These are phyloP conservation scores for Epiperipatus broadwayi DNA, from an alignment of 2,888 invertebrate species.

Conservation along the genomic window DNA sequence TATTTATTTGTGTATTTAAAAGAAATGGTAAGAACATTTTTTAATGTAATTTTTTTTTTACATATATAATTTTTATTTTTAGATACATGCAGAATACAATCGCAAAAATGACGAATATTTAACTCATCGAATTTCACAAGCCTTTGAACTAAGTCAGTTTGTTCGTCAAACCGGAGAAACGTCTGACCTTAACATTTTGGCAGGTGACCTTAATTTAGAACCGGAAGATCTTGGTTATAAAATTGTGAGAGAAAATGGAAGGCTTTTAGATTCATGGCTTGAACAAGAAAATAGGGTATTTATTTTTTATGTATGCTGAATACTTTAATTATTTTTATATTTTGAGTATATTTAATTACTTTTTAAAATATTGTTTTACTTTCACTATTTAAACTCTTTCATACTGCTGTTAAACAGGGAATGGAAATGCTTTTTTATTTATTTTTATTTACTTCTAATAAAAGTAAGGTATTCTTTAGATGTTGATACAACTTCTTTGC, in stretches of 20 bases:
- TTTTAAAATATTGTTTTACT: too few species aligned
- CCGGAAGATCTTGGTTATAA: slow-evolving; percentile 62
- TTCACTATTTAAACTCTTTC: too few species aligned
- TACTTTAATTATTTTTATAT: too few species aligned
- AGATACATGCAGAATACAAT: slow-evolving; percentile 82
- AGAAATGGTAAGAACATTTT: slow-evolving; percentile 5
- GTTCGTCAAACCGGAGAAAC: slow-evolving; percentile 58
- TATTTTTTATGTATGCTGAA: too few species aligned
- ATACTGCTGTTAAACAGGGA: too few species aligned
- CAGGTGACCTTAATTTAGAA: slow-evolving; percentile 84
- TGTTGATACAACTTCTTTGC: too few species aligned
- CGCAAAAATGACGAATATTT: slow-evolving; percentile 57
- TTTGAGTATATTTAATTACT: not conserved
- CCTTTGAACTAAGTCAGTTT: slow-evolving; percentile 84
- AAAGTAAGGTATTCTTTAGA: too few species aligned
- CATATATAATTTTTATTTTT: slow-evolving; percentile 16
- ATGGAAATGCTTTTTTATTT: too few species aligned
- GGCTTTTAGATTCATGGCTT: slow-evolving; percentile 27
- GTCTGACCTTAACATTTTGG: slow-evolving; percentile 63
- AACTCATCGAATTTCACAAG: slow-evolving; percentile 78
- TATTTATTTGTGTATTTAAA: not conserved
- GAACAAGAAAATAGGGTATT: slow-evolving; percentile 21
- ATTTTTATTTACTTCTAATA: too few species aligned
- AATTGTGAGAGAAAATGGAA: slow-evolving; percentile 30
- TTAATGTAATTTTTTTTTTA: slow-evolving; percentile 9